Conservation (phyloP, 2,888 invertebrate species). For the Liodrosophila aerea region DNA sequence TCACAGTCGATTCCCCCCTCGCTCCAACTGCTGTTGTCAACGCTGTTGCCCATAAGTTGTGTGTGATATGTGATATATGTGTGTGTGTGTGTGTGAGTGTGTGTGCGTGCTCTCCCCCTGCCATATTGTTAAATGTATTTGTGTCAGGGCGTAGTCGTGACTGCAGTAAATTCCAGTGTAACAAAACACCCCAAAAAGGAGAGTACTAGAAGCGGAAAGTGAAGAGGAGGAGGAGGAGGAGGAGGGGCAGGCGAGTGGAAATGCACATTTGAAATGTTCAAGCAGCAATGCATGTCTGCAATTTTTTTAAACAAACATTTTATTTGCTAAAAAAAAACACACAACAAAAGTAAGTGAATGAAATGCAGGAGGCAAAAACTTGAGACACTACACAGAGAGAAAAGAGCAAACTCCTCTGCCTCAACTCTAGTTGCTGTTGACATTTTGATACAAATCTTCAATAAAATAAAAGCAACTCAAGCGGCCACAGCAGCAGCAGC, state of each 20-base stretch:
- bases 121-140: conserved; percentile 57
- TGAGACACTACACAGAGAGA: conserved; percentile 59
- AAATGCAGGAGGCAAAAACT: conserved; percentile 43
- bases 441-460: conserved; percentile 76
- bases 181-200: conserved; percentile 38
- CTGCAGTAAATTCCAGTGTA: conserved; percentile 69
- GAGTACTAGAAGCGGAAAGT: conserved; percentile 9
- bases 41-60: conserved; percentile 8
- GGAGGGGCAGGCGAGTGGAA: conserved; percentile 6
- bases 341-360: not conserved
- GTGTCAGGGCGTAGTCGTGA: conserved; percentile 66
- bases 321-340: conserved; percentile 47
- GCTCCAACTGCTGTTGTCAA: conserved; percentile 14
- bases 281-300: conserved; percentile 63
- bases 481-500: conserved; percentile 44
- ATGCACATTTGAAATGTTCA: conserved; percentile 46
- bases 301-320: conserved; percentile 74
- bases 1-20: not conserved
- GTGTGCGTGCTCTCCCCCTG: too few species aligned
- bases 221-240: not conserved
- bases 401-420: conserved; percentile 49
- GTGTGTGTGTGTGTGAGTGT: too few species aligned
- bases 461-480: conserved; percentile 71
- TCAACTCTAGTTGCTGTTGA: conserved; percentile 67
- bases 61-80: conserved; percentile 8